Evolutionary conservation across 2,888 invertebrate genomes (phyloP).

Genomic region (Nipponacmea schrenckii): DNA sequence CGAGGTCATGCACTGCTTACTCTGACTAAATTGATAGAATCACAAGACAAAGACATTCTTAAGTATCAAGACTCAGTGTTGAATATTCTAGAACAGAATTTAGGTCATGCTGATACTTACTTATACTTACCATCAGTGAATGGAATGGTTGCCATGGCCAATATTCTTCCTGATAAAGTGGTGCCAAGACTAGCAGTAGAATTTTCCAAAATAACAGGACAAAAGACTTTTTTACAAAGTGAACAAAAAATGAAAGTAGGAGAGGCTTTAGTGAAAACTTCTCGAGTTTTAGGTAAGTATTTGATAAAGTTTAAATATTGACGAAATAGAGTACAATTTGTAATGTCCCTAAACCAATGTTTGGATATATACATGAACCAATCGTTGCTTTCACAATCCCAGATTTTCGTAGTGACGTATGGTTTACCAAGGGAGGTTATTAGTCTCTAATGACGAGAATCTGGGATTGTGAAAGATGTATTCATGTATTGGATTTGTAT

Average conservation of each 20-base stretch:
- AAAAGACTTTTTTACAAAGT: conserved; percentile 20
- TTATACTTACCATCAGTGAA: conserved; percentile 83
- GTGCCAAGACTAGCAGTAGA: conserved; percentile 78
- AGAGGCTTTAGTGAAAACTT: conserved; percentile 81
- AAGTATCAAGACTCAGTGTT: conserved; percentile 72
- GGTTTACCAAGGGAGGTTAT: too few species aligned
- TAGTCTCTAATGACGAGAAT: too few species aligned
- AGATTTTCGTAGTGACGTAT: too few species aligned
- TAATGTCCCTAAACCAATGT: too few species aligned
- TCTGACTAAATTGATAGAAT: conserved; percentile 78
- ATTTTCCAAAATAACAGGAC: conserved; percentile 67
- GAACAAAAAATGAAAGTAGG: conserved; percentile 80
- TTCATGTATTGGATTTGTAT: too few species aligned
- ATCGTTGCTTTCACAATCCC: too few species aligned
- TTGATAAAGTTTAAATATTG: neutral
- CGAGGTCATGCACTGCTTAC: conserved; percentile 83
- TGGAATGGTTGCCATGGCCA: conserved; percentile 78
- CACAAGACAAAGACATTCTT: conserved; percentile 75
- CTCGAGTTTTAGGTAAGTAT: conserved; percentile 76
- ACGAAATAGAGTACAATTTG: too few species aligned
- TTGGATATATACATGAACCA: too few species aligned
- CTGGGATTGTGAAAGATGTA: too few species aligned
- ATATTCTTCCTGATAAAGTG: conserved; percentile 77
- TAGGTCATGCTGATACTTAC: conserved; percentile 83
- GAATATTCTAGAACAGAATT: conserved; percentile 80